Evolutionary conservation across 2,888 invertebrate species (phyloP).

Genomic region (Amblyjoppa fuscipennis): DNA sequence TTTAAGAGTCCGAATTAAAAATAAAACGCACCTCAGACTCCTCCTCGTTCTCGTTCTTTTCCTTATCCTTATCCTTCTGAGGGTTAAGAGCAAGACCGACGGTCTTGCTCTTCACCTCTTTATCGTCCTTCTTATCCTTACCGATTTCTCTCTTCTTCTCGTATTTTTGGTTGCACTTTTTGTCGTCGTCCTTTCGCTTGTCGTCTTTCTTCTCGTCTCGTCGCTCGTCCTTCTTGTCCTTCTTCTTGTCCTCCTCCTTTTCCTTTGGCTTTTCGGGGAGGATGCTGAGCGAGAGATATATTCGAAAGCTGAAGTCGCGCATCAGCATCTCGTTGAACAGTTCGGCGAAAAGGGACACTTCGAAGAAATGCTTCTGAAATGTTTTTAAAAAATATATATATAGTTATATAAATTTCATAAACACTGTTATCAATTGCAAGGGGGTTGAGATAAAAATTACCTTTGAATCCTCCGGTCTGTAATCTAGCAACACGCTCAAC

Average conservation of each 20-base stretch:
- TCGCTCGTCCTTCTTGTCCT: constrained; percentile 84
- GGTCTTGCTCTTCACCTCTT: constrained; percentile 85
- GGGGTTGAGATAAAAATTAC: too few relatives aligned
- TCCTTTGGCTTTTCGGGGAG: constrained; percentile 88
- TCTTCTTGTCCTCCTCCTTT: constrained; percentile 85
- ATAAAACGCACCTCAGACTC: constrained; percentile 81
- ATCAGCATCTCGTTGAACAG: constrained; percentile 98
- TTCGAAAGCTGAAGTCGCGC: constrained; percentile 97
- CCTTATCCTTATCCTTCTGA: constrained; percentile 84
- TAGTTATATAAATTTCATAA: too few relatives aligned
- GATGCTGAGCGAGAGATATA: constrained; percentile 91
- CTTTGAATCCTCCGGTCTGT: too few relatives aligned
- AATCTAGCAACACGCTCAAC: too few relatives aligned
- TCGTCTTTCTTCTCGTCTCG: constrained; percentile 84
- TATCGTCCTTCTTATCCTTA: constrained; percentile 82
- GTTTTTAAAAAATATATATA: constrained; percentile 75
- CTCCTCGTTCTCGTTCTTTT: constrained; percentile 85
- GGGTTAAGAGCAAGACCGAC: constrained; percentile 73
- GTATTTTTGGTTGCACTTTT: constrained; percentile 81
- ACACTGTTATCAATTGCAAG: too few relatives aligned
- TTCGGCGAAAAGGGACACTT: constrained; percentile 97
- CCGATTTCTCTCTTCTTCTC: constrained; percentile 68
- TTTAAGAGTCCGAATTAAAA: constrained; percentile 1
- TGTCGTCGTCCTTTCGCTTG: constrained; percentile 86
- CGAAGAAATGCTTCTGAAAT: constrained; percentile 91